Evolutionary conservation across 2,797 vertebrate genomes (phyloP).

Genomic region (Lacerta agilis): DNA sequence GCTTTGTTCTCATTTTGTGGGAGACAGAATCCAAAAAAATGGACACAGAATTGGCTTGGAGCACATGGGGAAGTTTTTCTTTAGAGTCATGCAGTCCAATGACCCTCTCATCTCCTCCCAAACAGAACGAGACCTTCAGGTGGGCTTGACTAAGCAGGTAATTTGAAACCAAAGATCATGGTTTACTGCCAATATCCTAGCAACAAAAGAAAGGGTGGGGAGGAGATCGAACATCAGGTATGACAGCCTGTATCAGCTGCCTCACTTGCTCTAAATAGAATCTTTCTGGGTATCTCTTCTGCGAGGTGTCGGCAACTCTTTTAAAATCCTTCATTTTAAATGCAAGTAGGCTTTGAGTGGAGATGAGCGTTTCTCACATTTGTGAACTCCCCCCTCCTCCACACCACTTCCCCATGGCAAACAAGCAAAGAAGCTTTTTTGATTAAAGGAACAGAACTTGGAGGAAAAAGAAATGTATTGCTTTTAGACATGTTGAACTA

Average conservation of each 20-base stretch:
- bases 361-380: conserved; percentile 25
- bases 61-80: too few species aligned
- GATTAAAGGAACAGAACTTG: not conserved
- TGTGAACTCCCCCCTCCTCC: not conserved
- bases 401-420: not conserved
- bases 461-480: not conserved
- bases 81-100: not conserved
- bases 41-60: not conserved
- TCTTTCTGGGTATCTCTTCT: conserved; percentile 22
- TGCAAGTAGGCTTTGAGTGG: conserved; percentile 1
- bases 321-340: conserved; percentile 2
- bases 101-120: not conserved
- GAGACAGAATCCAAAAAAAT: too few species aligned
- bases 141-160: not conserved
- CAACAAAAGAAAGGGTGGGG: conserved; percentile 22
- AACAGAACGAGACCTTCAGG: not conserved
- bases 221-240: conserved; percentile 21
- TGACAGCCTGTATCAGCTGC: conserved; percentile 25
- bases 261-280: conserved; percentile 36
- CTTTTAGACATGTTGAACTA: conserved; percentile 17
- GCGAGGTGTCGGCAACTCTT: conserved; percentile 24
- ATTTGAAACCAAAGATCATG: not conserved
- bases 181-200: conserved; percentile 8
- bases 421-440: not conserved
- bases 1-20: too few species aligned